Evolutionary conservation across 2,113 vertebrate genomes (phyloP).

Genomic region (Struthio camelus): DNA sequence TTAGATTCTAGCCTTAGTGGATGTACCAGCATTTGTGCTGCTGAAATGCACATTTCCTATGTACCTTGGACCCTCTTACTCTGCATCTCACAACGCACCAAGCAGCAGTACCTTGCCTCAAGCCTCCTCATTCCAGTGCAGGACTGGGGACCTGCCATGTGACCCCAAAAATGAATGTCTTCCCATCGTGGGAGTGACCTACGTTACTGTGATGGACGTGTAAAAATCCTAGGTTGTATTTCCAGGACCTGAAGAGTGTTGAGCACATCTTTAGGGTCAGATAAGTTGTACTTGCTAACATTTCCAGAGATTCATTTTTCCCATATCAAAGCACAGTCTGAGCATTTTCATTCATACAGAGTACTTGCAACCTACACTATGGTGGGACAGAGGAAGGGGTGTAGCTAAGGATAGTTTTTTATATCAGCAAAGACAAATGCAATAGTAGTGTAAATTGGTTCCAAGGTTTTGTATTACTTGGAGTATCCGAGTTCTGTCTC

Average conservation of each 20-base stretch:
- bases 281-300: not conserved
- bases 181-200: not conserved
- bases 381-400: not conserved
- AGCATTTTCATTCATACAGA: not conserved
- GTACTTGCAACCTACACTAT: not conserved
- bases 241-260: not conserved
- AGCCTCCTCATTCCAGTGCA: too few species aligned
- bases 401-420: not conserved
- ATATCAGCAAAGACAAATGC: not conserved
- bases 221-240: not conserved
- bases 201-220: not conserved
- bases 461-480: slow-evolving; percentile 9
- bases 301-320: not conserved
- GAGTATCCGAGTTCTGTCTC: slow-evolving; percentile 42
- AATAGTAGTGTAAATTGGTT: not conserved
- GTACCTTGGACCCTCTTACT: too few species aligned
- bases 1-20: too few species aligned
- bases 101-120: too few species aligned
- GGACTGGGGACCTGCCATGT: too few species aligned
- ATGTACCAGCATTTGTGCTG: too few species aligned
- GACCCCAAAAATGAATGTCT: not conserved
- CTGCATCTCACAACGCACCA: too few species aligned
- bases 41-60: too few species aligned
- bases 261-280: not conserved
- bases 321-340: too few species aligned